Evolutionary conservation across 1,140 invertebrate genomes (phyloP).

Genomic region (Drosophila sucinea): DNA sequence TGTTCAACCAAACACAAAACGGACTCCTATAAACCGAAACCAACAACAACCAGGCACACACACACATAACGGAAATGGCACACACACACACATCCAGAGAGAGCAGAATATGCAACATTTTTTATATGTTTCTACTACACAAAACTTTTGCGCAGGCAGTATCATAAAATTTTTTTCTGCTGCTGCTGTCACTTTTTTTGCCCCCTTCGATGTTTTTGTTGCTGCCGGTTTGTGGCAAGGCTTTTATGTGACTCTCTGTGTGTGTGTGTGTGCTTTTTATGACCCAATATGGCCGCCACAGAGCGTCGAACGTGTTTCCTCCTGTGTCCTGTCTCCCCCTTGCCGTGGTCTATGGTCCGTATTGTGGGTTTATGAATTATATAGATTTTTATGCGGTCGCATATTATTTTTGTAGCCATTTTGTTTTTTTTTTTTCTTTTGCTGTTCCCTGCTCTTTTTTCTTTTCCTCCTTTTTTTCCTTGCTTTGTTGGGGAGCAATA

Average conservation of each 20-base stretch:
- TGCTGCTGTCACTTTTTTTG: conserved; percentile 68
- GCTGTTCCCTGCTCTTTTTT: conserved; percentile 26
- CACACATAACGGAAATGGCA: conserved; percentile 54
- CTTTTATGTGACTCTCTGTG: conserved; percentile 55
- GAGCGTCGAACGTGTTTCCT: conserved; percentile 66
- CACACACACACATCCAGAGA: conserved; percentile 42
- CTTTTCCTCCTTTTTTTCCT: conserved; percentile 25
- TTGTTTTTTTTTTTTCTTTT: conserved; percentile 40
- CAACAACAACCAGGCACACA: conserved; percentile 41
- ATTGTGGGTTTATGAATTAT: conserved; percentile 74
- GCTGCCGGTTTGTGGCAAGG: conserved; percentile 53
- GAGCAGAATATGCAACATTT: conserved; percentile 74
- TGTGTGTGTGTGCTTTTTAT: conserved; percentile 69
- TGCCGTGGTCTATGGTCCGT: conserved; percentile 1
- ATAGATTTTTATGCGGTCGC: conserved; percentile 80
- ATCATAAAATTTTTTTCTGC: conserved; percentile 79
- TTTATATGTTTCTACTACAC: conserved; percentile 81
- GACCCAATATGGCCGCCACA: conserved; percentile 78
- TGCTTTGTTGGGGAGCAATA: conserved; percentile 49
- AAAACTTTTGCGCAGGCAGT: conserved; percentile 70
- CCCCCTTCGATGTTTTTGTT: conserved; percentile 49
- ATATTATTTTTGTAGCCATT: conserved; percentile 77
- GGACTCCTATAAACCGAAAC: conserved; percentile 63
- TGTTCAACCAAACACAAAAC: conserved; percentile 36
- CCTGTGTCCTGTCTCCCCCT: conserved; percentile 41